phyloP scores from a whole-genome alignment of 1,140 invertebrate species.

The Lordiphosa mommai region DNA sequence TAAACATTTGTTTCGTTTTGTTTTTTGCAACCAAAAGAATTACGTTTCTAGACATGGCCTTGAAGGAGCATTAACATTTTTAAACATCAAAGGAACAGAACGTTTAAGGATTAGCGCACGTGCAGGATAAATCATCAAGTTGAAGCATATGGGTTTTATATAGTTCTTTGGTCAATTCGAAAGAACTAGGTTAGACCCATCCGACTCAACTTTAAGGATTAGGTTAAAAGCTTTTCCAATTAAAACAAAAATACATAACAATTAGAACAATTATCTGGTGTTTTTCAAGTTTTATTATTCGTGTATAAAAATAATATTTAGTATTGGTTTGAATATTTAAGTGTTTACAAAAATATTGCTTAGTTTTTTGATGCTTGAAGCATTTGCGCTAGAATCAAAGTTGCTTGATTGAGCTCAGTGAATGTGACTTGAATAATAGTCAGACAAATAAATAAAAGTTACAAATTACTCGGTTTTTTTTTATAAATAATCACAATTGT shows the following conservation, averaged over 20 bases:
- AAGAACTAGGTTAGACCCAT: too few species aligned
- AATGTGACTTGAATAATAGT: slow-evolving; percentile 9
- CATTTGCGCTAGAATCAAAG: slow-evolving; percentile 11
- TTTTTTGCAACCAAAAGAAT: slow-evolving; percentile 72
- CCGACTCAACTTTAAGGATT: background rate
- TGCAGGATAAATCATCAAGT: slow-evolving; percentile 33
- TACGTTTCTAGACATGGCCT: slow-evolving; percentile 8
- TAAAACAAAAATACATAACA: slow-evolving; percentile 6
- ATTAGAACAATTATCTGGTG: background rate
- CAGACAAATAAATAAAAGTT: background rate
- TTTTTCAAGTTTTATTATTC: slow-evolving; percentile 38
- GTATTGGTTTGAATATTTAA: slow-evolving; percentile 6
- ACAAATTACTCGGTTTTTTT: slow-evolving; percentile 20
- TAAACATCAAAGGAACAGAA: slow-evolving; percentile 7
- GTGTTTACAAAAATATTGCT: slow-evolving; percentile 45
- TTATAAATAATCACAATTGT: slow-evolving; percentile 25
- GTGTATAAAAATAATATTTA: slow-evolving; percentile 29
- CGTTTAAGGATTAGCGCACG: slow-evolving; percentile 39
- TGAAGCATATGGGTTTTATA: too few species aligned
- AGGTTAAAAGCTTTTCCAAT: background rate
- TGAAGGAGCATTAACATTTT: slow-evolving; percentile 33
- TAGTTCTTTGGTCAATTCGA: too few species aligned
- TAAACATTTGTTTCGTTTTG: slow-evolving; percentile 43
- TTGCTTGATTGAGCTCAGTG: slow-evolving; percentile 1
- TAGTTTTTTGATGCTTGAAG: too few species aligned